Evolutionary conservation across 2,888 invertebrate genomes (phyloP).

Genomic region (Yponomeuta evonymella): DNA sequence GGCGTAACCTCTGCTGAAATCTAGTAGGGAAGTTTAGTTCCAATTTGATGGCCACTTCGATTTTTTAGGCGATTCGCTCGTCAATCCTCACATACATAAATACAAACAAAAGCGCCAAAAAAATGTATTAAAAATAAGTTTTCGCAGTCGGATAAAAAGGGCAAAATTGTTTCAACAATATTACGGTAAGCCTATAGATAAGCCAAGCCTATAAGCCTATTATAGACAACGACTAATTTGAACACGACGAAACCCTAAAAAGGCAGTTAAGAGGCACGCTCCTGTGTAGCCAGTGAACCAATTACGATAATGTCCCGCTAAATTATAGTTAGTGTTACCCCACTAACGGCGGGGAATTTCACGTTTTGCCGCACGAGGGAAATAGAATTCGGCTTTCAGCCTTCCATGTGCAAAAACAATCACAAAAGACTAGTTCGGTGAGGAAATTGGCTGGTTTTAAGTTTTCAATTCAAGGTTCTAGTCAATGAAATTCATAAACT

Average conservation of each 20-base stretch:
- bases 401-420: background rate
- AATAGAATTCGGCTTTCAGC: conserved; percentile 13
- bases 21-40: too few species aligned
- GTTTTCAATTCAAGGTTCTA: too few species aligned
- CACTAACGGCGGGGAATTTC: conserved; percentile 19
- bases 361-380: conserved; percentile 12
- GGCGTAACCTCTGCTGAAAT: too few species aligned
- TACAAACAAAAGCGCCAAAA: background rate
- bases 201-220: background rate
- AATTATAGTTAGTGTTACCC: conserved; percentile 19
- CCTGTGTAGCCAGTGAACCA: conserved; percentile 14
- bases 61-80: too few species aligned
- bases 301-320: conserved; percentile 18
- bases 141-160: background rate
- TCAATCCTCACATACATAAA: background rate
- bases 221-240: conserved; percentile 5
- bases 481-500: too few species aligned
- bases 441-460: too few species aligned
- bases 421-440: background rate
- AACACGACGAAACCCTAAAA: conserved; percentile 8
- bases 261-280: conserved; percentile 10
- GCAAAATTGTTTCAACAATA: background rate
- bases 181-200: background rate
- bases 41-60: too few species aligned
- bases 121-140: background rate